Conservation (phyloP, 2,113 vertebrate genomes). For the Crotalus horridus region DNA sequence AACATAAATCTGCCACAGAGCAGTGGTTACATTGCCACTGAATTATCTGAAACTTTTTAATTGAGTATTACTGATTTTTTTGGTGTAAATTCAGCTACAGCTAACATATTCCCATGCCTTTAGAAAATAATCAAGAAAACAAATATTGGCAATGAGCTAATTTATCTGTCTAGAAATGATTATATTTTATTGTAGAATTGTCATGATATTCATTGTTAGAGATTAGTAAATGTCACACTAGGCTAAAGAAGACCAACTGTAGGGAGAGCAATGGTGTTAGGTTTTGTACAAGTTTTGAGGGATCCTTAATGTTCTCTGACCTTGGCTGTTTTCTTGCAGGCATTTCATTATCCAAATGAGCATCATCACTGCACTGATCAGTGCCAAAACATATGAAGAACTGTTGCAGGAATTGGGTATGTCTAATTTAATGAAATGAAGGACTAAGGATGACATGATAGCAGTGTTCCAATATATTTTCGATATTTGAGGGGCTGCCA, state of each 20-base stretch:
- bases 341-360: too few relatives aligned
- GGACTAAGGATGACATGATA: too few relatives aligned
- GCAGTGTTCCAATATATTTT: too few relatives aligned
- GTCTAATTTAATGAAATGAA: too few relatives aligned
- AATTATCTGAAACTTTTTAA: background rate
- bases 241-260: background rate
- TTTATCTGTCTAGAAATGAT: background rate
- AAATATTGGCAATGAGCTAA: background rate
- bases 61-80: background rate
- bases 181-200: background rate
- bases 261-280: fast-evolving
- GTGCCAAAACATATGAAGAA: too few relatives aligned
- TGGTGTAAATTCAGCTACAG: background rate
- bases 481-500: too few relatives aligned
- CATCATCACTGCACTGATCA: too few relatives aligned
- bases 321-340: too few relatives aligned
- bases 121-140: constrained; percentile 4
- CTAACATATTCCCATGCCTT: constrained; percentile 11
- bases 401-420: too few relatives aligned
- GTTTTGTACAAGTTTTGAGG: background rate
- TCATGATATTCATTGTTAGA: background rate
- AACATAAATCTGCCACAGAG: background rate
- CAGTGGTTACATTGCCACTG: background rate
- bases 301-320: background rate
- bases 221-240: background rate